Evolutionary conservation across 2,113 vertebrate genomes (phyloP), one percentile per base, ranked within the genome.

Genomic region (Anhinga anhinga): DNA sequence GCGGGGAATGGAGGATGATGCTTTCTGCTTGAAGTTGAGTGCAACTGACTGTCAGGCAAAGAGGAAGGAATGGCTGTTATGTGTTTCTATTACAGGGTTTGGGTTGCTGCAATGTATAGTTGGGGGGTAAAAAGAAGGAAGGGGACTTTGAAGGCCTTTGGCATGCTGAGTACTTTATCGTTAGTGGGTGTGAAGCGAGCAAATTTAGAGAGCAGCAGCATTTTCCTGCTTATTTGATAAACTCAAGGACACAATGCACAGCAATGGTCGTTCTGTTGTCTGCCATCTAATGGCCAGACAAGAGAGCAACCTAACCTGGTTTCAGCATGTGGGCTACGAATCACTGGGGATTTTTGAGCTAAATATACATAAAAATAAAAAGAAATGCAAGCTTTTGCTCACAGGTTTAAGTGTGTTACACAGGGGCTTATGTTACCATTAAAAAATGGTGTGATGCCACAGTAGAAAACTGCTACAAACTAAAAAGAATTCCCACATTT

Each of bases 281-380:
- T 97, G 96, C 96, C 97, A 96, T 86, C 94, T 97, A 95, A 95
- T 73, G 96, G 96, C 62, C 93, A 95, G 58, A 87, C 26, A 36
- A 50, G 61, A 92, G 66, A 89, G 73, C 82, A 79, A 65, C n/a
- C 17, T 13, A 53, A 9, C 52, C 47, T 26, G 73, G 18, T 27
- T 89, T 44, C 65, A 85, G 91, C 55, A 72, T 53, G 42, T 5
- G 59, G 38, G 40, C 50, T 90, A 10, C 1, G 5, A 27, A 21
- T 22, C 8, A 1, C 59, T 45, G 66, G 40, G 52, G 20, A 34
- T 55, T 66, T 83, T 67, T 23, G 18, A 82, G 78, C 47, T 69
- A 56, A 76, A 77, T 21, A 49, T 15, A 38, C 2, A 1, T 21
- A 7, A 47, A 71, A 74, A 34, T 34, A 55, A 76, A 49, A 74